Evolutionary conservation across 37 sponge, comb jelly and placozoan genomes (phyloP), one percentile per base, ranked within the genome.

Genomic region (Halichondria panicea): DNA sequence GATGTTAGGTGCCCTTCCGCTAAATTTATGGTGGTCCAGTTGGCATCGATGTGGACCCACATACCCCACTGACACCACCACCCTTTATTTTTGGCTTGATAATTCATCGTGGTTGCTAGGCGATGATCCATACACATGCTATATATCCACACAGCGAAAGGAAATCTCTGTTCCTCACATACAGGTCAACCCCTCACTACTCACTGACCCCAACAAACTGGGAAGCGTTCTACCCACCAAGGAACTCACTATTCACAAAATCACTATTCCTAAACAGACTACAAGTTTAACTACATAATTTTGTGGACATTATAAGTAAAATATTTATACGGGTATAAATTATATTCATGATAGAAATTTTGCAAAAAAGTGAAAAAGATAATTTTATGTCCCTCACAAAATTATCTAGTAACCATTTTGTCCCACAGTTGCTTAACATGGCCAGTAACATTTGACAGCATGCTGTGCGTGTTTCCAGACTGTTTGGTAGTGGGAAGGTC

Each of bases 121-220:
- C n/a, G n/a, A n/a, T n/a, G n/a, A n/a, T n/a, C n/a, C n/a, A n/a
- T n/a, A n/a, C n/a, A n/a, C n/a, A n/a, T n/a, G n/a, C n/a, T n/a
- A n/a, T n/a, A n/a, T n/a, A n/a, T n/a, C n/a, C n/a, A n/a, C n/a
- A n/a, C n/a, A n/a, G n/a, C n/a, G n/a, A n/a, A n/a, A n/a, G n/a
- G n/a, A n/a, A n/a, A n/a, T n/a, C n/a, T n/a, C n/a, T n/a, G n/a
- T 18, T 39, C 44, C 59, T 63, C 0, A 7, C 0, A 2, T 84
- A 19, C 43, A 90, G 91, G 38, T 85, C 0, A 72, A 86, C 21
- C 43, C 72, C 2, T 15, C 59, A 12, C 25, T 65, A 0, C 65
- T 90, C 58, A 80, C 78, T 21, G 91, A 90, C 35, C 81, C 87
- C 15, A 76, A 84, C 35, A 78, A 84, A 45, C 72, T 90, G 37